Conservation (phyloP, 1,140 invertebrate species). For the Stegodyphus dumicola region DNA sequence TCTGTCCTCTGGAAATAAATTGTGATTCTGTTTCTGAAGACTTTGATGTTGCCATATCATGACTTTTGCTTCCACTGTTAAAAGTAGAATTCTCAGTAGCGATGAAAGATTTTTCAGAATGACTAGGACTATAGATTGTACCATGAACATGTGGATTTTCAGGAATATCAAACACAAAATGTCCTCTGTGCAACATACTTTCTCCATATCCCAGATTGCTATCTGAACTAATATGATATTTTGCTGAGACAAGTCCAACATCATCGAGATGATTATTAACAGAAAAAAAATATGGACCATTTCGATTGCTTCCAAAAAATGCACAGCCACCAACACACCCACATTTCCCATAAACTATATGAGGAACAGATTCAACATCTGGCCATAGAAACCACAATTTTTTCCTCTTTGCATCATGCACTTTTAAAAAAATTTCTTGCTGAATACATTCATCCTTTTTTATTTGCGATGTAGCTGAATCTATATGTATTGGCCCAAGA, state of each 20-base stretch:
- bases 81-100: conserved; percentile 34
- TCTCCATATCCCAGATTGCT: conserved; percentile 89
- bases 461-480: conserved; percentile 80
- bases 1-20: conserved; percentile 30
- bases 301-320: conserved; percentile 84
- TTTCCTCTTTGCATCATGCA: conserved; percentile 88
- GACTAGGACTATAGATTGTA: conserved; percentile 34
- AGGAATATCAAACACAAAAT: conserved; percentile 74
- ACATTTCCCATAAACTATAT: conserved; percentile 77
- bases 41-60: conserved; percentile 33
- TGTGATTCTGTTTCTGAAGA: conserved; percentile 45
- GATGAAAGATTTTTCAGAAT: conserved; percentile 60
- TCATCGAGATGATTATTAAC: conserved; percentile 36
- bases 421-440: conserved; percentile 78
- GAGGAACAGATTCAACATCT: conserved; percentile 71
- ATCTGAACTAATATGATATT: conserved; percentile 69
- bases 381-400: conserved; percentile 96
- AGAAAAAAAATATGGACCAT: conserved; percentile 60
- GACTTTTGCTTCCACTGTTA: conserved; percentile 26
- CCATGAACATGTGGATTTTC: conserved; percentile 15
- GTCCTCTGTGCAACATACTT: conserved; percentile 87
- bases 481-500: conserved; percentile 89
- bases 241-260: conserved; percentile 21
- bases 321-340: conserved; percentile 94
- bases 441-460: conserved; percentile 59